A percentile compares a stretch with the other conserved stretches of the same genome.
phyloP scores from a whole-genome alignment of 2,113 vertebrate genomes.

The Spermophilus dauricus region DNA sequence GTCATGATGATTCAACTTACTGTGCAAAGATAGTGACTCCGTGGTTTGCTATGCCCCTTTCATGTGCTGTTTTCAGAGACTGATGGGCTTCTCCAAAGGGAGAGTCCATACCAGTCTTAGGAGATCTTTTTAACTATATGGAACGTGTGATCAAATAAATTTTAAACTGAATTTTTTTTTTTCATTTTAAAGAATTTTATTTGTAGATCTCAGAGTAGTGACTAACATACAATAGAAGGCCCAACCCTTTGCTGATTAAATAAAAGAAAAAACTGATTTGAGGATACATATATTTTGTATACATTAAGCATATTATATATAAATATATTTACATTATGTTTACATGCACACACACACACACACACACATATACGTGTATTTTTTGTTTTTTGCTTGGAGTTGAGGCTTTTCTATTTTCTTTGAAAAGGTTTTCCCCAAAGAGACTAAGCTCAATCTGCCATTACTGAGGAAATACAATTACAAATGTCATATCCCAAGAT shows the following conservation, averaged over 20 bases:
- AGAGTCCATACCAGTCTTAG: not conserved
- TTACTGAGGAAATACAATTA: not conserved
- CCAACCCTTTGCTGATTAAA: not conserved
- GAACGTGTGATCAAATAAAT: not conserved
- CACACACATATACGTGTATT: no score
- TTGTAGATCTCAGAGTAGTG: not conserved
- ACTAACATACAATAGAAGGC: not conserved
- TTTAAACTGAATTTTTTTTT: not conserved
- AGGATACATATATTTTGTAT: not conserved
- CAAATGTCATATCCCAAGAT: not conserved
- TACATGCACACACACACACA: no score
- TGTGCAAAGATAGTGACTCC: not conserved
- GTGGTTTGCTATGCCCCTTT: not conserved
- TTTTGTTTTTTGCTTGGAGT: not conserved
- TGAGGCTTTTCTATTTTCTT: not conserved
- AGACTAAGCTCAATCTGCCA: not conserved
- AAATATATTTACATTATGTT: no score
- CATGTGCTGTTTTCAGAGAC: not conserved
- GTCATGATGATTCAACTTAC: not conserved
- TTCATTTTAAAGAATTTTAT: not conserved
- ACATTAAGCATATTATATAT: no score
- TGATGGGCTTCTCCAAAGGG: not conserved
- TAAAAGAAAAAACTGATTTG: not conserved
- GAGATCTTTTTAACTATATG: not conserved
- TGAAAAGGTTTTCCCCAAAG: not conserved